phyloP scores from a whole-genome alignment of 2,797 vertebrate species.

The Cynopterus sphinx region DNA sequence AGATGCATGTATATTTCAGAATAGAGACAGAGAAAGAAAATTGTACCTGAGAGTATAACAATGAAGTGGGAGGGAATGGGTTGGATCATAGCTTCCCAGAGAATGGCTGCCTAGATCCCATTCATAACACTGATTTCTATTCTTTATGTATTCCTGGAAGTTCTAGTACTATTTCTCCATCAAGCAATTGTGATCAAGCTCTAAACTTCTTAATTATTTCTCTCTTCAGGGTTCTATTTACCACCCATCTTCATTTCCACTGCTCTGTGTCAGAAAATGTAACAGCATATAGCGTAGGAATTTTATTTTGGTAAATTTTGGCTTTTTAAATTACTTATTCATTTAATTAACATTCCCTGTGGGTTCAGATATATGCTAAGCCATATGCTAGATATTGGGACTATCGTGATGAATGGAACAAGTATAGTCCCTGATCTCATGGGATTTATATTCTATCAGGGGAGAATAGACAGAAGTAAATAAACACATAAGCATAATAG shows the following conservation, averaged over 20 bases:
- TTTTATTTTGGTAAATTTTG: neutral
- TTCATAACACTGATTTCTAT: neutral
- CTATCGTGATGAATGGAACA: neutral
- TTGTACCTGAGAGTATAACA: neutral
- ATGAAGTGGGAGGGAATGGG: neutral
- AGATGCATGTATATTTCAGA: neutral
- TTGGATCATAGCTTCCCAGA: neutral
- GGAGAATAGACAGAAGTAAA: neutral
- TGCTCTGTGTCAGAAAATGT: neutral
- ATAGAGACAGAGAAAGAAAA: neutral
- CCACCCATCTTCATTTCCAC: neutral
- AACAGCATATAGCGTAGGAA: neutral
- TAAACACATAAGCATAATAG: neutral
- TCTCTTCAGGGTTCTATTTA: neutral
- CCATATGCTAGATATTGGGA: neutral
- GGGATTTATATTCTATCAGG: neutral
- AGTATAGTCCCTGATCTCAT: neutral
- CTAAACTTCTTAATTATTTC: neutral
- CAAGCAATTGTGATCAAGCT: neutral
- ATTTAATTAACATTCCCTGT: conserved; percentile 29
- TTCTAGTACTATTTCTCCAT: neutral
- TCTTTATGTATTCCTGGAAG: neutral
- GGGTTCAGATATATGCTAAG: neutral
- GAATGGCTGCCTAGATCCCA: neutral
- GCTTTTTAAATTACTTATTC: neutral